These are phyloP conservation scores for Trochalopteron elliotii DNA, from an alignment of 2,113 vertebrate genomes.

Conservation along the genomic window DNA sequence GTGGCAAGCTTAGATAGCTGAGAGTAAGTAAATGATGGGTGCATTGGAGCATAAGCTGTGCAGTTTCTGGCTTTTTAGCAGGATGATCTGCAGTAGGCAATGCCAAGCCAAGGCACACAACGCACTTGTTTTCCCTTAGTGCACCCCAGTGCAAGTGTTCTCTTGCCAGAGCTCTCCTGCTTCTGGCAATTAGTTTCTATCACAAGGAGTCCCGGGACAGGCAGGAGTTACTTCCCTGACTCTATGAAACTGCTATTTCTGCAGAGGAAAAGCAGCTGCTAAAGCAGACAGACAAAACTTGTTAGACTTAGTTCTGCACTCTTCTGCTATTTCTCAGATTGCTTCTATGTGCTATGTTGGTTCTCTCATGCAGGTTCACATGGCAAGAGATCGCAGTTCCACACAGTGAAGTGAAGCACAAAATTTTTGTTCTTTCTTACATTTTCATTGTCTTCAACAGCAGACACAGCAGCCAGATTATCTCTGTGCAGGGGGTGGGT, in stretches of 20 bases:
- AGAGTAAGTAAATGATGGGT: neutral
- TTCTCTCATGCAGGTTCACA: neutral
- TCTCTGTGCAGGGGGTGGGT: neutral
- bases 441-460: neutral
- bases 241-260: neutral
- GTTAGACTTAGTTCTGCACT: neutral
- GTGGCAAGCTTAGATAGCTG: neutral
- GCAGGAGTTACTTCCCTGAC: neutral
- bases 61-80: neutral
- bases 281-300: neutral
- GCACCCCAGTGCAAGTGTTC: neutral
- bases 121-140: neutral
- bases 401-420: neutral
- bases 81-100: neutral
- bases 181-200: neutral
- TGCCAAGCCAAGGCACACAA: neutral
- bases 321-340: neutral
- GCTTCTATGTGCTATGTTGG: neutral
- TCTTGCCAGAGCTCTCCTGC: neutral
- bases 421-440: neutral
- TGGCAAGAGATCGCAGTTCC: neutral
- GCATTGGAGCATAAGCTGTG: neutral
- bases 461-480: neutral
- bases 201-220: neutral
- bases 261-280: neutral